Evolutionary conservation across 2,888 invertebrate species (phyloP), one percentile per base, ranked within the genome.

Genomic region (Ischnura elegans): DNA sequence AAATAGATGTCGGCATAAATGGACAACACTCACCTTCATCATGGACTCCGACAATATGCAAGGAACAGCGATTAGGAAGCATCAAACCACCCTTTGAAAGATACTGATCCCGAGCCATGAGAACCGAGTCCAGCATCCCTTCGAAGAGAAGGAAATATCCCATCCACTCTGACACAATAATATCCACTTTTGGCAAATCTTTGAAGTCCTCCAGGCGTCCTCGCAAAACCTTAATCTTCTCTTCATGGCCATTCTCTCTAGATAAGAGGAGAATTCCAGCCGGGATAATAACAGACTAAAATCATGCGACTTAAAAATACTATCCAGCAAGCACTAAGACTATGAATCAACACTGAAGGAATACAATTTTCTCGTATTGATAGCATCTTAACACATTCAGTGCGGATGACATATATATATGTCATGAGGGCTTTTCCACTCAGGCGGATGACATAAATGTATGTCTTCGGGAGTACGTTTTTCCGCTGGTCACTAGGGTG

Each of bases 131-230:
- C 94, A 99, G 96, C 99, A 99, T 99, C 87, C 99, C 99, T 96
- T 99, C 99, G 96, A 98, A 99, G 2, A 99, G 96, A 84, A 99
- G 96, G 95, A 99, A 99, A 96, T 99, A 99, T 0, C 99, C 99
- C 99, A 99, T 99, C 99, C 99, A 99, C 96, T 99, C 99, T 0
- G 99, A 99, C 4, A 99, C 97, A 94, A 99, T 98, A 8, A 99
- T 97, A 96, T 99, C 99, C 66, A 98, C 98, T 96, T 98, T 97
- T 93, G 98, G 97, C 66, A 97, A 96, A 0, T 98, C 98, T 93
- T 97, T 96, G 6, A 98, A 98, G 95, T 98, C 98, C 96, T 99
- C 99, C 45, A 99, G 96, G 95, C 98, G 97, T 0, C 99, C 99
- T 96, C 98, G 98, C 0, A 98, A 96, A 93, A 99, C 97, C 94